Base-by-base conservation (phyloP, 2,888 invertebrate genomes). In the Onthophagus sagittarius region DNA sequence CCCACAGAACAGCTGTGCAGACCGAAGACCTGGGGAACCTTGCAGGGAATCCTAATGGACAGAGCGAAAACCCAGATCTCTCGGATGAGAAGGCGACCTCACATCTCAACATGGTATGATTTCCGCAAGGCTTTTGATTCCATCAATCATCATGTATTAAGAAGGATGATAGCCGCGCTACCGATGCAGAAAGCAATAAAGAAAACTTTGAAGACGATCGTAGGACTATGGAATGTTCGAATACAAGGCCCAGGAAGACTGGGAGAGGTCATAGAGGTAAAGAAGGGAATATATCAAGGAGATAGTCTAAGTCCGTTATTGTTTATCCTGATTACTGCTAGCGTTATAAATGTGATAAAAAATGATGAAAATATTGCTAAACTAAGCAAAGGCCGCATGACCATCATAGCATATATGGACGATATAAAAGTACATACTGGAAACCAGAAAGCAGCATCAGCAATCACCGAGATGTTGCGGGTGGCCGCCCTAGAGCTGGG, bases 81-180 rank as follows among this genome's bases (percentile, higher is more conserved):
- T 23, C 3, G 64, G 3, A 64, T 64, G 64, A 64, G 14, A 13
- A 23, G 23, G 23, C 23, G 23, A 2, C 23, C 23, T 3, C 64
- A 64, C 13, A 14, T 64, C 13, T 13, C 14, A 2, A 9, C 23
- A 14, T 74, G 74, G 74, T 74, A 72, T 13, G 69, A 74, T 15
- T 74, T 74, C n/a, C 5, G 5, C 0, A 74, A 74, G 33, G 72
- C 70, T 7, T 74, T 63, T 32, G 70, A 74, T 31, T 33, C 70
- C 39, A 15, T 70, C 11, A 53, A 70, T 65, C 72, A 74, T 13
- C 14, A 62, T 6, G 64, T 31, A 3, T n/a, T 74, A 13, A 69
- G 62, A 39, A 23, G n/a, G 14, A 15, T 70, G 2, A 33, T 72
- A 11, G 15, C 11, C 23, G 23, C 23, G 23, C 23, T 23, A 23